Base-by-base conservation (phyloP, 37 sponge, comb jelly and placozoan species). In the Petrosia ficiformis region DNA sequence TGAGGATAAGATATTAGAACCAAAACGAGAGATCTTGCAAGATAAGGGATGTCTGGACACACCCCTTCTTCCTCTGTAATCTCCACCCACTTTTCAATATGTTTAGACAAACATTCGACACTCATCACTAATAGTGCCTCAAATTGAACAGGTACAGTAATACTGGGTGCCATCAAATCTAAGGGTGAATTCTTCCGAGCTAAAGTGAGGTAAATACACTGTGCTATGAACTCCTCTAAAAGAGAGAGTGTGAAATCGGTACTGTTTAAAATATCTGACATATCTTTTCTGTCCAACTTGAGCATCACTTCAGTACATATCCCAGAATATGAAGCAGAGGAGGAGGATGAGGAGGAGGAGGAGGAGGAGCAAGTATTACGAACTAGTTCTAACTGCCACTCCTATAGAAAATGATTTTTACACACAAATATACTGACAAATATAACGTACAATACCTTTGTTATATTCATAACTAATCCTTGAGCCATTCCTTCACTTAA, bases 1-100 rank as follows among this genome's bases (percentile, higher is more conserved):
- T 74, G 80, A 33, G 77, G 68, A 3, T 40, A 44, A 21, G 86
- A 34, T 25, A 73, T 58, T 24, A 86, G 61, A 1, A 73, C 57
- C 3, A 75, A 59, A 0, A 75, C 54, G 14, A 65, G 65, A 3
- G 66, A 39, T 1, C 41, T 66, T 34, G 42, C 56, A 4, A 83
- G 60, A 22, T 22, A 28, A 26, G 42, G 30, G 31, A 75, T 59
- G 4, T n/a, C n/a, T n/a, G n/a, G n/a, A n/a, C n/a, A n/a, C n/a
- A n/a, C n/a, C n/a, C n/a, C n/a, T n/a, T n/a, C n/a, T n/a, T n/a
- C n/a, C n/a, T n/a, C n/a, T n/a, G n/a, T n/a, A n/a, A n/a, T n/a
- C n/a, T n/a, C n/a, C n/a, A n/a, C n/a, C n/a, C n/a, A 26, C 28
- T 38, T 44, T 72, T 26, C 71, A 4, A 4, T 29, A 58, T 0